A percentile compares a stretch with the other conserved stretches of the same genome.
Evolutionary conservation across 2,888 invertebrate species (phyloP).

Genomic region (Orchestes rusci): DNA sequence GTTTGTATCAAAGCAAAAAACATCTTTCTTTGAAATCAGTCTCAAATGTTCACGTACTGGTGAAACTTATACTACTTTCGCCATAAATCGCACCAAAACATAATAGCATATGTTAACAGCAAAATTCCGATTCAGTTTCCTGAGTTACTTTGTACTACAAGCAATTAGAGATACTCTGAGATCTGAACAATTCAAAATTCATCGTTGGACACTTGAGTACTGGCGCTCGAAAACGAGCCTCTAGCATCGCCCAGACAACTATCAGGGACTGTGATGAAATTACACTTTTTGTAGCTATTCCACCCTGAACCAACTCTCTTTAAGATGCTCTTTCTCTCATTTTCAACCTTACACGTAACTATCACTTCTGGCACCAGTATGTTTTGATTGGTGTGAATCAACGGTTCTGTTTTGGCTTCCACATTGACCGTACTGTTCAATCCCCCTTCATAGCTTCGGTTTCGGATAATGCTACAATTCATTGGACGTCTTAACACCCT

Average conservation of each 20-base stretch:
- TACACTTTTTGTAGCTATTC: constrained; percentile 39
- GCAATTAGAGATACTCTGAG: too few relatives aligned
- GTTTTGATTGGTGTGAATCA: constrained; percentile 6
- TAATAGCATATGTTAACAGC: too few relatives aligned
- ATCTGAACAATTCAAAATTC: constrained; percentile 31
- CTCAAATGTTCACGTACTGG: too few relatives aligned
- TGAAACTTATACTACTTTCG: too few relatives aligned
- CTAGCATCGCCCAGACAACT: constrained; percentile 40
- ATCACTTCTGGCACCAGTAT: constrained; percentile 35
- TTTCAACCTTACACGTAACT: constrained; percentile 38
- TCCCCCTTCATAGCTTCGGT: constrained; percentile 26
- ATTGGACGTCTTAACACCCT: constrained; percentile 14
- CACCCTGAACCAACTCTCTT: constrained; percentile 40
- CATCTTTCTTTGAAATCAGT: too few relatives aligned
- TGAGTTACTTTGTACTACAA: too few relatives aligned
- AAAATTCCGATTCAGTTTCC: too few relatives aligned
- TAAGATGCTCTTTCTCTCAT: constrained; percentile 39
- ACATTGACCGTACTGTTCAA: constrained; percentile 18
- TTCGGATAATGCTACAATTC: constrained; percentile 13
- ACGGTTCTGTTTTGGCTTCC: constrained; percentile 23
- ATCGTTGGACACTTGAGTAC: constrained; percentile 42
- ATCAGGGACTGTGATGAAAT: constrained; percentile 41
- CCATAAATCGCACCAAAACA: too few relatives aligned
- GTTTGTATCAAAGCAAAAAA: too few relatives aligned
- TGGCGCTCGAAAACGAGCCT: constrained; percentile 43